These are phyloP conservation scores for Brachyalestes nurse DNA, from an alignment of 2,797 vertebrate species.

Conservation along the genomic window DNA sequence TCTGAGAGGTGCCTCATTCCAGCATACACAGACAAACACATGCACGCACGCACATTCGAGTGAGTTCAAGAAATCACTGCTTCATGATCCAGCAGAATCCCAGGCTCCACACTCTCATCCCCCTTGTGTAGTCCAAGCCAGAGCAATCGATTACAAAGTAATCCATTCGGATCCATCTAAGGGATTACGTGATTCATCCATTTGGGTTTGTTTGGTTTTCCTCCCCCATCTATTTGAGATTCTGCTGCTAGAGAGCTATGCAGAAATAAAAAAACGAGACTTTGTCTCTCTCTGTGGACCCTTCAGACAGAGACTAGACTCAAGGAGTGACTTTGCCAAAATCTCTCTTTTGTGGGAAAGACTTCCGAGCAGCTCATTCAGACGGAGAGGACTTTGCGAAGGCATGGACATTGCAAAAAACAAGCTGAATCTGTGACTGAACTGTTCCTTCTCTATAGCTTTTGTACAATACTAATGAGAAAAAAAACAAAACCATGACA, in stretches of 20 bases:
- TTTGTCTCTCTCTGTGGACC: slow-evolving; percentile 77
- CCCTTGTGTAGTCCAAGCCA: slow-evolving; percentile 30
- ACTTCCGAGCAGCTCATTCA: slow-evolving; percentile 77
- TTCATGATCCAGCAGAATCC: slow-evolving; percentile 36
- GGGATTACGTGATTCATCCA: slow-evolving; percentile 46
- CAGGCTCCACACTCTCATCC: slow-evolving; percentile 31
- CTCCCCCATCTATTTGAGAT: slow-evolving; percentile 71
- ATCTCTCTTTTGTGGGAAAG: slow-evolving; percentile 81
- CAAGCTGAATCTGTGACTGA: slow-evolving; percentile 83
- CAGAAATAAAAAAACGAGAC: slow-evolving; percentile 82
- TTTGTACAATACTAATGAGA: slow-evolving; percentile 93
- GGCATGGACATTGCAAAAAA: slow-evolving; percentile 77
- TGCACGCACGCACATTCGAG: slow-evolving; percentile 49
- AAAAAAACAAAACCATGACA: slow-evolving; percentile 76
- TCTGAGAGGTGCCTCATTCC: slow-evolving; percentile 68
- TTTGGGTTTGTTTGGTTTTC: slow-evolving; percentile 62
- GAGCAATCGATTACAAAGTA: slow-evolving; percentile 40
- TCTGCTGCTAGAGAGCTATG: slow-evolving; percentile 96
- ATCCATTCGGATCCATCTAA: slow-evolving; percentile 33
- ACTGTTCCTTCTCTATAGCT: slow-evolving; percentile 96
- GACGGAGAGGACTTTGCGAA: slow-evolving; percentile 50
- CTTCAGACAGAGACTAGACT: slow-evolving; percentile 74
- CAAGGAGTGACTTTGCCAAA: slow-evolving; percentile 86
- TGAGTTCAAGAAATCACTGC: slow-evolving; percentile 46
- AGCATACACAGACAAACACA: slow-evolving; percentile 44